A percentile compares a stretch with the other conserved stretches of the same genome.
Evolutionary conservation across 2,113 vertebrate species (phyloP).

Genomic region (Macrotus californicus): DNA sequence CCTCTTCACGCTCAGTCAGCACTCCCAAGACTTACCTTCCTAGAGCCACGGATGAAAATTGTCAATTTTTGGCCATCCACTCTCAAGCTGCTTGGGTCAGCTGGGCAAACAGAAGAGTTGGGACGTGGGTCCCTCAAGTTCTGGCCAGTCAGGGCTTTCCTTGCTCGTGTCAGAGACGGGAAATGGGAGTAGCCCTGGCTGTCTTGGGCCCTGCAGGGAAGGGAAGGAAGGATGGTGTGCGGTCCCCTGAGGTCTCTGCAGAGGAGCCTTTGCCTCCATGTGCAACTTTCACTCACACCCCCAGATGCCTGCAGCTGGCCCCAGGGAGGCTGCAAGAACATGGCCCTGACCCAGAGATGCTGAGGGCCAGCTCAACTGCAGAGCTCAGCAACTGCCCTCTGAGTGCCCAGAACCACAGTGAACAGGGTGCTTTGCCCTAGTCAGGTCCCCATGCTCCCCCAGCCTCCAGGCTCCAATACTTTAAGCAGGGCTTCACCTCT

Average conservation of each 20-base stretch:
- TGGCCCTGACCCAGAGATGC: no score
- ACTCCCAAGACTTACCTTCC: background rate
- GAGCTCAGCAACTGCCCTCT: background rate
- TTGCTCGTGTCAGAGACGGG: background rate
- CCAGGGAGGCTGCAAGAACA: no score
- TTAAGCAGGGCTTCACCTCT: background rate
- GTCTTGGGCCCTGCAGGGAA: no score
- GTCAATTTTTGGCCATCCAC: accelerated
- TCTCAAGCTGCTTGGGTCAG: no score
- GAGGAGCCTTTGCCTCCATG: no score
- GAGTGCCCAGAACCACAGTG: background rate
- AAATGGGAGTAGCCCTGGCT: background rate
- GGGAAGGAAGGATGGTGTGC: no score
- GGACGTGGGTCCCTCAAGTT: background rate
- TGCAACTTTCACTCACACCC: no score
- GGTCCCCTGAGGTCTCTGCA: no score
- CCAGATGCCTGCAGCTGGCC: no score
- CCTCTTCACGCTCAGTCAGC: background rate
- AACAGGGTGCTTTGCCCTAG: background rate
- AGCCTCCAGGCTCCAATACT: background rate
- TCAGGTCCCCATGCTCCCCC: accelerated
- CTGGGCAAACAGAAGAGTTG: background rate
- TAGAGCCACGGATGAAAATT: no score
- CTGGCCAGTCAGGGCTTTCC: background rate
- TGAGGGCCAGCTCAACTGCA: no score